Conservation (phyloP, 2,888 invertebrate species). For the Spodoptera exigua region DNA sequence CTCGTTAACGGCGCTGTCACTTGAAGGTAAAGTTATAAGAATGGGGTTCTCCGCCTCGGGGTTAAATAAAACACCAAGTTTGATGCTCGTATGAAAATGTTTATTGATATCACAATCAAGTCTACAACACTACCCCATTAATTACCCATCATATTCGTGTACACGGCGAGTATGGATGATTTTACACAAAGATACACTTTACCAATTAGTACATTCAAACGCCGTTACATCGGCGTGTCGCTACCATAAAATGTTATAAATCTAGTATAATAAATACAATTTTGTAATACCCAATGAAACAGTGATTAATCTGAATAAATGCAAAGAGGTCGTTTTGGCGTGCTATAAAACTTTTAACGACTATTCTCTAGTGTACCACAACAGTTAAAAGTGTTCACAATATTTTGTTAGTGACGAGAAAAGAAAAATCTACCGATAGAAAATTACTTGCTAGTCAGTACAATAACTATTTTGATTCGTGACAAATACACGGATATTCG, state of each 20-base stretch:
- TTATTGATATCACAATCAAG: constrained; percentile 89
- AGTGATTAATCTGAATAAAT: constrained; percentile 74
- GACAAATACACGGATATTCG: constrained; percentile 56
- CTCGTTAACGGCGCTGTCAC: constrained; percentile 3
- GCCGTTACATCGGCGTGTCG: constrained; percentile 59
- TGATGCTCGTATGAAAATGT: constrained; percentile 90
- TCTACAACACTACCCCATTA: constrained; percentile 87
- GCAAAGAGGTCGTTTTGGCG: constrained; percentile 75
- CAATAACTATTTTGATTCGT: constrained; percentile 68
- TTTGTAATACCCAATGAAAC: constrained; percentile 70
- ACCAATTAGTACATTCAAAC: constrained; percentile 72
- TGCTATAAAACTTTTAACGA: constrained; percentile 76
- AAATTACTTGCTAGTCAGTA: constrained; percentile 79
- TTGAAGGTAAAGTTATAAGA: no score
- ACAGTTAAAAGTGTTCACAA: constrained; percentile 64
- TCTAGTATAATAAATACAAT: constrained; percentile 58
- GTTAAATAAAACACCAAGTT: constrained; percentile 62
- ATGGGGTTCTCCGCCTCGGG: no score
- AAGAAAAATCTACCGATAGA: constrained; percentile 66
- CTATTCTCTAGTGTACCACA: constrained; percentile 68
- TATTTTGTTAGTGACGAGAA: constrained; percentile 58
- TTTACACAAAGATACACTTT: constrained; percentile 74
- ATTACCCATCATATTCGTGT: constrained; percentile 82
- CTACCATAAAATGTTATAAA: constrained; percentile 67
- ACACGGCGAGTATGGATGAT: constrained; percentile 82